Evolutionary conservation across 2,113 vertebrate genomes (phyloP).

Genomic region (Xerus inauris): DNA sequence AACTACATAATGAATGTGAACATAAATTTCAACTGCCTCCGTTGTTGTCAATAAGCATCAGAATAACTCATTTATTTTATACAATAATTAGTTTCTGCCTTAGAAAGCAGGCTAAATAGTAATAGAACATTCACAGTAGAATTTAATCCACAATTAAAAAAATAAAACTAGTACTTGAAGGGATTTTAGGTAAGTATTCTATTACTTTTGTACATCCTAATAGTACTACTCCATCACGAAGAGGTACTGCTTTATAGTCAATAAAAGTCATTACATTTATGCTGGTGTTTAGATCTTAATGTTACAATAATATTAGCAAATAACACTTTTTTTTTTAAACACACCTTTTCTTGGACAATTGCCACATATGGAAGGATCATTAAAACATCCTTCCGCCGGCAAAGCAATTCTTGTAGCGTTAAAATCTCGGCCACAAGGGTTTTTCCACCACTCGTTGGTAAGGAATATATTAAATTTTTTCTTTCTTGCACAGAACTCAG

Average conservation of each 20-base stretch:
- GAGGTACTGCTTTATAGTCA: neutral
- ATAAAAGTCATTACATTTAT: neutral
- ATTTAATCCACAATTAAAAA: neutral
- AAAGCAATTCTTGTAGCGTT: constrained; percentile 95
- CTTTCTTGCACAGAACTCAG: constrained; percentile 91
- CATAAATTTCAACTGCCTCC: neutral
- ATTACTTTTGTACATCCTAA: constrained; percentile 16
- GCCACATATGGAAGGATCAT: constrained; percentile 96
- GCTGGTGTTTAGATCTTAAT: neutral
- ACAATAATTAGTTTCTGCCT: constrained; percentile 42
- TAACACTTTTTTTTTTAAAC: constrained; percentile 45
- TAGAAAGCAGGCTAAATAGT: constrained; percentile 44
- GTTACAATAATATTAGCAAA: constrained; percentile 23
- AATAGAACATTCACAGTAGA: neutral
- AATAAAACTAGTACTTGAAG: neutral
- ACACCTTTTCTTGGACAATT: constrained; percentile 98
- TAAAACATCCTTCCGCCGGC: constrained; percentile 93
- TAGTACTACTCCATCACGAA: neutral
- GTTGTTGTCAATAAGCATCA: neutral
- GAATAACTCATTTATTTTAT: constrained; percentile 32
- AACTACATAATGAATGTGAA: constrained; percentile 42
- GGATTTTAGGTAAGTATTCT: neutral
- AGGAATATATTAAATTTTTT: constrained; percentile 96
- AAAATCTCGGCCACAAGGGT: constrained; percentile 98
- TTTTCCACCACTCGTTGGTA: constrained; percentile 98